A percentile compares a stretch with the other conserved stretches of the same genome.
Evolutionary conservation across 2,113 vertebrate species (phyloP).

Genomic region (Raja brachyura): DNA sequence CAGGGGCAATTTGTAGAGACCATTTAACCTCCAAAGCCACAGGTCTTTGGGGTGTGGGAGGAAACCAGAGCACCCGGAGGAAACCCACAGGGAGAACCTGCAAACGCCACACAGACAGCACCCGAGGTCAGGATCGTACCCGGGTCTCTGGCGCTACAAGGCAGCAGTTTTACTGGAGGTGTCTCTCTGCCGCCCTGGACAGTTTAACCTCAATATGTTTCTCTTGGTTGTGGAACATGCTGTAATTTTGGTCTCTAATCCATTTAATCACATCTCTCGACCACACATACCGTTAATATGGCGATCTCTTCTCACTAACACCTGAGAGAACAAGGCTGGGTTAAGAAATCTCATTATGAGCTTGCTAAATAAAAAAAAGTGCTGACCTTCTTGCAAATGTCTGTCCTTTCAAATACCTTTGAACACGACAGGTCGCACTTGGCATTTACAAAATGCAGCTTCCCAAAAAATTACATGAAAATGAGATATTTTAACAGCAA

Average conservation of each 20-base stretch:
- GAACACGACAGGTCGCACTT: constrained; percentile 50
- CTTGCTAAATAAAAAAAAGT: not conserved
- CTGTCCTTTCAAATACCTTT: constrained; percentile 48
- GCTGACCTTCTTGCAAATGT: not conserved
- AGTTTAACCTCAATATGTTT: no score
- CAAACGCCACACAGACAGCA: no score
- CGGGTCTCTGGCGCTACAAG: no score
- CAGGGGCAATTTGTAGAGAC: no score
- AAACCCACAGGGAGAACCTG: no score
- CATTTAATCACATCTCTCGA: not conserved
- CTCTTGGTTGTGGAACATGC: not conserved
- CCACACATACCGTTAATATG: not conserved
- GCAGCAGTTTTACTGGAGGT: no score
- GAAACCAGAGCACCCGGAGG: no score
- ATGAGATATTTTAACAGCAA: constrained; percentile 58
- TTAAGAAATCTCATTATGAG: not conserved
- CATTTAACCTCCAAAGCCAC: no score
- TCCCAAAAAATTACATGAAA: constrained; percentile 68
- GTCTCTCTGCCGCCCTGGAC: no score
- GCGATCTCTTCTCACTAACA: not conserved
- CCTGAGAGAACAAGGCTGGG: not conserved
- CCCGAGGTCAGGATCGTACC: no score
- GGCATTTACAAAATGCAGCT: constrained; percentile 33
- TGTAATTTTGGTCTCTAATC: not conserved
- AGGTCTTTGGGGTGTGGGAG: no score